Evolutionary conservation across 2,888 invertebrate genomes (phyloP), one percentile per base, ranked within the genome.

Genomic region (Eristalis arbustorum): DNA sequence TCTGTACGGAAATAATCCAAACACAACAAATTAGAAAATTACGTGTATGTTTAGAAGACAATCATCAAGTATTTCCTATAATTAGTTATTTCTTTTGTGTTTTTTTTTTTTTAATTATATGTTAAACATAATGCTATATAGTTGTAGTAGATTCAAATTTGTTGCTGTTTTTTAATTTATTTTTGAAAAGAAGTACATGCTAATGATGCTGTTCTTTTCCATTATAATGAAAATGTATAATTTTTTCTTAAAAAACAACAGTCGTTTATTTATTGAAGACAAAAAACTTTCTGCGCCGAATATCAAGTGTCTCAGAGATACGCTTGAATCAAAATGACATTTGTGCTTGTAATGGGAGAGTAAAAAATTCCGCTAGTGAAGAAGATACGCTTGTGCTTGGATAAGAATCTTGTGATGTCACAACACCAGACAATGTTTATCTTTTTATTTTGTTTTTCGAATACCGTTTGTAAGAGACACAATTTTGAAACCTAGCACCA

Each of bases 331-430:
- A 56, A 78, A 42, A 28, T 6, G 28, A 59, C 73, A 37, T n/a
- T n/a, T 37, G 37, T 59, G n/a, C 34, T 22, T 67, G 59, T 68
- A 64, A 61, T 69, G 49, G 31, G 13, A 62, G 18, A n/a, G n/a
- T n/a, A n/a, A n/a, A n/a, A n/a, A n/a, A n/a, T n/a, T n/a, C n/a
- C n/a, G n/a, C n/a, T n/a, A n/a, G n/a, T n/a, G n/a, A n/a, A n/a
- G n/a, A n/a, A n/a, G n/a, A 64, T 69, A 80, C 59, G 56, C 74
- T 67, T 79, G 61, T 13, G 64, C 37, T 67, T 62, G 22, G 61
- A 80, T 13, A 56, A 34, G 40, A 72, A 64, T 57, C 18, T 71
- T 78, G 74, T 81, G 64, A 81, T 85, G 81, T 81, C 81, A 74
- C 69, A 85, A 85, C 73, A 79, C 72, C 79, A 72, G 42, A 25